Percentiles rank a stretch among this genome's conserved stretches.
Evolutionary conservation across 2,888 invertebrate genomes (phyloP).

Genomic region (Cerceris ruficornis): DNA sequence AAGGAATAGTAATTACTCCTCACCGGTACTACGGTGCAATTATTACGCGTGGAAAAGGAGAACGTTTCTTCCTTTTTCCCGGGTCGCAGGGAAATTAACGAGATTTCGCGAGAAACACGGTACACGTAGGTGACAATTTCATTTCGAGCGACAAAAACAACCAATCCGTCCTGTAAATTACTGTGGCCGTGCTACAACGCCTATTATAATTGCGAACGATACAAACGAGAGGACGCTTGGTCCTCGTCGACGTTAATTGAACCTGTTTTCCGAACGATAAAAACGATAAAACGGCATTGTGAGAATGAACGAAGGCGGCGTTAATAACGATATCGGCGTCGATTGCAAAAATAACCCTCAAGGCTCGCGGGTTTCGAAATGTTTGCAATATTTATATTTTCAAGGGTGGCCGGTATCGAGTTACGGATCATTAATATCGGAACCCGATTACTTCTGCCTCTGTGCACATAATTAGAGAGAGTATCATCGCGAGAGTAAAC

Average conservation of each 20-base stretch:
- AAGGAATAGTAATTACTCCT: background rate
- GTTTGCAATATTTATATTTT: background rate
- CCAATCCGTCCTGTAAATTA: too few relatives aligned
- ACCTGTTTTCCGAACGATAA: too few relatives aligned
- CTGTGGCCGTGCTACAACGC: too few relatives aligned
- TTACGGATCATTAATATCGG: constrained; percentile 23
- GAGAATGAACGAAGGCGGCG: too few relatives aligned
- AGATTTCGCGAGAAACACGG: constrained; percentile 20
- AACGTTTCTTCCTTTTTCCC: background rate
- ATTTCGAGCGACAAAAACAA: constrained; percentile 18
- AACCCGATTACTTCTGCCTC: constrained; percentile 22
- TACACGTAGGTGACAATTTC: constrained; percentile 8
- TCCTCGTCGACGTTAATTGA: too few relatives aligned
- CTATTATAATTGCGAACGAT: too few relatives aligned
- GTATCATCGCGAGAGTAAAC: constrained; percentile 11
- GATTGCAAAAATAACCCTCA: background rate
- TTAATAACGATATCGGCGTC: too few relatives aligned
- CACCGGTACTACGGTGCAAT: background rate
- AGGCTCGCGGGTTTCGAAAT: background rate
- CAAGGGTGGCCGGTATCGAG: background rate
- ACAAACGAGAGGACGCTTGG: too few relatives aligned
- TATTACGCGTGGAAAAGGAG: background rate
- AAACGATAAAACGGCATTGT: too few relatives aligned
- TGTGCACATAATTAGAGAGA: constrained; percentile 27
- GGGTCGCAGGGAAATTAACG: constrained; percentile 17